Evolutionary conservation across 2,797 vertebrate genomes (phyloP).

Genomic region (Pseudotriccus pelzelni): DNA sequence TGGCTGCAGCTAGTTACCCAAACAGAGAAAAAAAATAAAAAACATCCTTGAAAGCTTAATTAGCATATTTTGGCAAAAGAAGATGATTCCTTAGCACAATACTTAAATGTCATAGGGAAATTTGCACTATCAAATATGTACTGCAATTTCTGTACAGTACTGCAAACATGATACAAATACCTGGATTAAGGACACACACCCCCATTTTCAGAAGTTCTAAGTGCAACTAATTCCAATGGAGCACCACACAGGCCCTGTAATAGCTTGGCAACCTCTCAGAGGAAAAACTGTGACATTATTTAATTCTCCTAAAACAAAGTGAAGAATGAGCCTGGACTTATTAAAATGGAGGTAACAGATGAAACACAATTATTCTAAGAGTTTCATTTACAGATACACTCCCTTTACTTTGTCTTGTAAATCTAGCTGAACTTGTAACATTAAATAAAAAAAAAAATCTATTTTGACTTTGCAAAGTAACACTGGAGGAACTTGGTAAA

Average conservation of each 20-base stretch:
- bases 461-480: background rate
- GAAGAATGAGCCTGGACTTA: background rate
- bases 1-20: background rate
- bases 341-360: background rate
- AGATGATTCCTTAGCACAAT: background rate
- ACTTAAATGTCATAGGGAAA: background rate
- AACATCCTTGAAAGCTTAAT: background rate
- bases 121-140: background rate
- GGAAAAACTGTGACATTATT: slow-evolving; percentile 13
- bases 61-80: background rate
- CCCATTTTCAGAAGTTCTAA: background rate
- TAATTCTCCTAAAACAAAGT: slow-evolving; percentile 8
- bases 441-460: background rate
- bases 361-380: background rate
- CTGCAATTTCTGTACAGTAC: background rate
- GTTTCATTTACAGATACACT: background rate
- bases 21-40: background rate
- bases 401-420: background rate
- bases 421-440: background rate
- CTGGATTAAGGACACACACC: background rate
- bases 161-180: background rate
- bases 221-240: slow-evolving; percentile 11
- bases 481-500: background rate
- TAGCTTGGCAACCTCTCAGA: background rate
- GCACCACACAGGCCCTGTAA: background rate